Evolutionary conservation across 2,113 vertebrate genomes (phyloP).

Genomic region (Cathartes aura): DNA sequence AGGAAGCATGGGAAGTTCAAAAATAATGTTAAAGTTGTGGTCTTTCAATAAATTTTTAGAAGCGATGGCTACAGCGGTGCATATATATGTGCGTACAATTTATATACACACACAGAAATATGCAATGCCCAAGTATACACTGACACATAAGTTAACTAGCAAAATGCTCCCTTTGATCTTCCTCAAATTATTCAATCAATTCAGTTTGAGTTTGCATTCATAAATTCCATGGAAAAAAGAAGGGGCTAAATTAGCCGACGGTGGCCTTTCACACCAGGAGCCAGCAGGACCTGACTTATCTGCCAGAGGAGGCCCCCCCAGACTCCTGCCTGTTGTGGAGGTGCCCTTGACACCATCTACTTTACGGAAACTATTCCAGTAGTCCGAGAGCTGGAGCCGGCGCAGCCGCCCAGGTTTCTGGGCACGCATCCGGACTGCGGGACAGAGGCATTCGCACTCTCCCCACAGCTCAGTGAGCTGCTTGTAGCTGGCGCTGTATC

Average conservation of each 20-base stretch:
- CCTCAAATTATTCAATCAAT: not conserved
- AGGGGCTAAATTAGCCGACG: not conserved
- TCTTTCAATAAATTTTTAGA: not conserved
- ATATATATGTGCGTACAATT: fast-evolving
- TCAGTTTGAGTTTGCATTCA: not conserved
- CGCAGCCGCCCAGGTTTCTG: fast-evolving
- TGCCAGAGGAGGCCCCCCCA: not conserved
- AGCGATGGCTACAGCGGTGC: fast-evolving
- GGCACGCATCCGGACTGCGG: not conserved
- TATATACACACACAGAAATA: not conserved
- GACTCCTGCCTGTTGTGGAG: not conserved
- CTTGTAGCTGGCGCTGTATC: not conserved
- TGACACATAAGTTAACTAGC: fast-evolving
- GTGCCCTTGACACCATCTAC: slow-evolving; percentile 31
- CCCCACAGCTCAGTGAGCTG: not conserved
- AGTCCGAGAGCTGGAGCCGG: not conserved
- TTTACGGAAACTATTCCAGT: not conserved
- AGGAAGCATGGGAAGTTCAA: not conserved
- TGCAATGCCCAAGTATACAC: fast-evolving
- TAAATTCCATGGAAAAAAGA: not conserved
- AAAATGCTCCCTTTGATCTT: not conserved
- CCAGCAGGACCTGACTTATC: not conserved
- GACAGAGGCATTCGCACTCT: not conserved
- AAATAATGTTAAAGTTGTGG: not conserved
- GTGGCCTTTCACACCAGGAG: not conserved